phyloP scores from a whole-genome alignment of 2,113 vertebrate species.

The Phalacrocorax brasilianus region DNA sequence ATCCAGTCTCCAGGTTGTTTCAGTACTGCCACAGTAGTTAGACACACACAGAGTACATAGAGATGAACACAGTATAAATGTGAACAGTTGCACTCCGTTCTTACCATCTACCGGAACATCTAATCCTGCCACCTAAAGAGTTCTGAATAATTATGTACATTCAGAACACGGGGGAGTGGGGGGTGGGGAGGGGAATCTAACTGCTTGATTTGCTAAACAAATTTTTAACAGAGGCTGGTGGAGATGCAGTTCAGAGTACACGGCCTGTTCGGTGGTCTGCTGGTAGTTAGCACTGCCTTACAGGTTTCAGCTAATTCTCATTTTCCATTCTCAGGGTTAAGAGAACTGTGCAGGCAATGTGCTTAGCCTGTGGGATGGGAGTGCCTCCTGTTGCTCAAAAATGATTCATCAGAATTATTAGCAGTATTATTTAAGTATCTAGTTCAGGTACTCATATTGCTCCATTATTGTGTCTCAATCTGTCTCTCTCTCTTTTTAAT shows the following conservation, averaged over 20 bases:
- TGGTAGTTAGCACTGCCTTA: neutral
- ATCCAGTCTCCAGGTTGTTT: neutral
- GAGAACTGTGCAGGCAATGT: constrained; percentile 18
- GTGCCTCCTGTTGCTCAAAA: constrained; percentile 71
- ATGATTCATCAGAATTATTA: constrained; percentile 70
- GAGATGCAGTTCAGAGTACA: neutral
- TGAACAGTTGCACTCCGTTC: neutral
- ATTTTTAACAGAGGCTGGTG: neutral
- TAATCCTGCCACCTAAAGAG: neutral
- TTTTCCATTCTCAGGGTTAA: constrained; percentile 35
- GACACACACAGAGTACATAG: neutral
- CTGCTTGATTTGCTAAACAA: constrained; percentile 29
- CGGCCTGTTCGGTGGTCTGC: neutral
- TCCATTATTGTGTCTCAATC: constrained; percentile 53
- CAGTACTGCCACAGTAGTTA: neutral
- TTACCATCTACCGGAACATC: neutral
- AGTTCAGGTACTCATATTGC: constrained; percentile 31
- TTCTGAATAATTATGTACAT: neutral
- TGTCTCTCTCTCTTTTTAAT: constrained; percentile 27
- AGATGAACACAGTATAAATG: neutral
- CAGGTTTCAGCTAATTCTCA: constrained; percentile 43
- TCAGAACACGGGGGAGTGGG: neutral
- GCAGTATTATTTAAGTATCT: constrained; percentile 47
- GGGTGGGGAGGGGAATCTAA: neutral
- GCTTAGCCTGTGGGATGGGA: constrained; percentile 68